These are phyloP conservation scores for Arge pagana DNA, from an alignment of 2,888 invertebrate genomes.

Conservation along the genomic window DNA sequence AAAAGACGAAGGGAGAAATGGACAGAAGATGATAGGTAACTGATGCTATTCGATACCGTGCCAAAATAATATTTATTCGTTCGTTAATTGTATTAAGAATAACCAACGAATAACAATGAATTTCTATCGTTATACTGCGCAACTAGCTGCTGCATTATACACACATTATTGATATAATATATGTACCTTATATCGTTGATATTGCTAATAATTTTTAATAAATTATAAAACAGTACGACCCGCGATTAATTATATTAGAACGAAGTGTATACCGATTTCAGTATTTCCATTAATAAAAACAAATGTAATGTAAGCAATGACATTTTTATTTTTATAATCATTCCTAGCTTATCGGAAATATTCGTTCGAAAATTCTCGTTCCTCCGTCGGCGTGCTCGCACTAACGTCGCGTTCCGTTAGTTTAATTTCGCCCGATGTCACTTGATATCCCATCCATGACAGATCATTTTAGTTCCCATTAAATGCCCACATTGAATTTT, in stretches of 20 bases:
- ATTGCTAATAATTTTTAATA: constrained; percentile 22
- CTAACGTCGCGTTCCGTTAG: no score
- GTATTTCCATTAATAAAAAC: constrained; percentile 42
- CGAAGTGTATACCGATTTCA: constrained; percentile 47
- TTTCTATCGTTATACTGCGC: constrained; percentile 1
- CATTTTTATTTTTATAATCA: no score
- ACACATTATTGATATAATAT: background rate
- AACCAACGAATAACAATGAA: constrained; percentile 5
- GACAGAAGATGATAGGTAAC: constrained; percentile 13
- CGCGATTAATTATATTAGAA: constrained; percentile 29
- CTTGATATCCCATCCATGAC: no score
- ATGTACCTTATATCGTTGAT: constrained; percentile 21
- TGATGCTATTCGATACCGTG: constrained; percentile 45
- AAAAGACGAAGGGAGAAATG: background rate
- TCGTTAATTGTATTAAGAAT: constrained; percentile 1
- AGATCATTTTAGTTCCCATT: no score
- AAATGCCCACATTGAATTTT: no score
- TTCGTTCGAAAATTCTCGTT: no score
- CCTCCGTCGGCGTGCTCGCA: no score
- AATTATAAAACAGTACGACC: constrained; percentile 19
- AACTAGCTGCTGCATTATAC: constrained; percentile 20
- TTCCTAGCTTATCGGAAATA: no score
- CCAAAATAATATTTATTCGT: constrained; percentile 44
- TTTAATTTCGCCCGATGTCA: no score
- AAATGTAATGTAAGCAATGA: constrained; percentile 9